Evolutionary conservation across 1,140 invertebrate genomes (phyloP), one percentile per base, ranked within the genome.

Genomic region (Thrips palmi): DNA sequence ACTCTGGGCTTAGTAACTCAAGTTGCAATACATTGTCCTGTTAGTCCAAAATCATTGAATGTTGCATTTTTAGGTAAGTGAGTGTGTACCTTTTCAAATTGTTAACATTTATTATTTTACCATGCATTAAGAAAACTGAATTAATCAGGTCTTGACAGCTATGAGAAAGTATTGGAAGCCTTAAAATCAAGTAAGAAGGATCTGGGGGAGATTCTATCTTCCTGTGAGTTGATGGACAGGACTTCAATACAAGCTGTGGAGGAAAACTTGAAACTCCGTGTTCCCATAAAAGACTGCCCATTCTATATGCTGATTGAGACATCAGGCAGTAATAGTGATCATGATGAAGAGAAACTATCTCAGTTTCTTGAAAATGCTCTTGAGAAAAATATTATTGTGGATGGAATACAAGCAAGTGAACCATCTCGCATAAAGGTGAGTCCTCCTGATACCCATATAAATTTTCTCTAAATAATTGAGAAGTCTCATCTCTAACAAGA

Each of bases 221-320:
- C 91, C 0, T 92, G 84, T 60, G 91, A 97, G 62, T 73, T 96
- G 59, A 80, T 94, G 39, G 91, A 97, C 55, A 59, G 61, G 17
- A 44, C 51, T n/a, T 68, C 79, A 1, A 54, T 88, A 45, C 57
- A 63, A 4, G 61, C 68, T 30, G 69, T 72, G 2, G 62, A 60
- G 1, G 49, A 58, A 7, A 19, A 42, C 4, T 33, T 45, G 4
- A 40, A 49, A 4, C 15, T 45, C 1, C 34, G 41, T 8, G 48
- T 37, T 42, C 49, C 48, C 21, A 23, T 49, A 20, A 25, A 33
- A n/a, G 63, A 69, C 17, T 73, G 70, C 54, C 76, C 80, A 2
- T 94, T 93, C 58, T 94, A 96, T 52, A 74, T 92, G 49, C 51
- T 97, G 1, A 70, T 96, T 35, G 91, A 97, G 61, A 85, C 86